Evolutionary conservation across 2,113 vertebrate genomes (phyloP).

Genomic region (Serilophus lunatus): DNA sequence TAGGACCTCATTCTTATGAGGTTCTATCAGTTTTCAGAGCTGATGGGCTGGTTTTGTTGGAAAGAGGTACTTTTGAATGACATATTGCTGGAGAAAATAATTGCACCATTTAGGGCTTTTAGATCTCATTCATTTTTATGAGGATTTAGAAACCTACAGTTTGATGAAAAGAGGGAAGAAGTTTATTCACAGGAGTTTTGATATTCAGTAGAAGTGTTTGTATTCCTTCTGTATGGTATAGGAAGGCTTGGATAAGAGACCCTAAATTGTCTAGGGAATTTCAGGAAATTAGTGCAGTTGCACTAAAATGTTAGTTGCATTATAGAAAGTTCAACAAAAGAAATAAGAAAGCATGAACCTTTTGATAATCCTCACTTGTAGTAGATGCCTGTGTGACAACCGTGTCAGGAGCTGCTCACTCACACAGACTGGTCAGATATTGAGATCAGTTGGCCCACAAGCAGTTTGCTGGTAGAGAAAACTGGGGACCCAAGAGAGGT

Average conservation of each 20-base stretch:
- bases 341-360: neutral
- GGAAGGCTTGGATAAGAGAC: neutral
- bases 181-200: neutral
- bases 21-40: neutral
- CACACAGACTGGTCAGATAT: neutral
- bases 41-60: neutral
- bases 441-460: neutral
- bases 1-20: neutral
- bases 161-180: neutral
- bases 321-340: neutral
- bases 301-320: neutral
- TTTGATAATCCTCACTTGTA: neutral
- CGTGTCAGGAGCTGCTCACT: neutral
- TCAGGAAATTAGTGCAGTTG: neutral
- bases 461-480: neutral
- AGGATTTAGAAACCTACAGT: neutral
- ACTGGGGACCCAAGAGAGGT: neutral
- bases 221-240: neutral
- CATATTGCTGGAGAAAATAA: neutral
- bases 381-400: neutral
- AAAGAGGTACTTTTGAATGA: neutral
- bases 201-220: neutral
- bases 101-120: neutral
- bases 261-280: neutral
- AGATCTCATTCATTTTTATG: neutral